These are phyloP conservation scores for Montipora capricornis DNA, from an alignment of 64 coral and sea anemone genomes.

Conservation along the genomic window DNA sequence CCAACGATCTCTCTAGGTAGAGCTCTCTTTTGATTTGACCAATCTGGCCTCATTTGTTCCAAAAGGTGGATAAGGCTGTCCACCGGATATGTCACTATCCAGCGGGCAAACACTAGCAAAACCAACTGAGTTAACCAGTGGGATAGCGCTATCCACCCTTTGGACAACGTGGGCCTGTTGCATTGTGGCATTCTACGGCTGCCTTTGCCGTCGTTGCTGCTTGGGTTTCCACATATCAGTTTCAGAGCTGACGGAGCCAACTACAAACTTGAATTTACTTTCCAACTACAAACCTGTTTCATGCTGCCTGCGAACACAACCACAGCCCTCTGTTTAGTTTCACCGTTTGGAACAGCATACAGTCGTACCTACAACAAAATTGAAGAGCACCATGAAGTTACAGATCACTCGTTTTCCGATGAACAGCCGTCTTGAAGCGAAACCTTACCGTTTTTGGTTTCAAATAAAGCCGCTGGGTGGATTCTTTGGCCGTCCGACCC, in stretches of 20 bases:
- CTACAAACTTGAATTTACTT: too few relatives aligned
- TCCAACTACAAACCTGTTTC: slow-evolving; percentile 65
- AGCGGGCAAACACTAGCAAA: too few relatives aligned
- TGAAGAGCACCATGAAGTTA: background rate
- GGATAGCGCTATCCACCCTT: too few relatives aligned
- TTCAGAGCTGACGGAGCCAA: too few relatives aligned
- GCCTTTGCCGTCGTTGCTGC: too few relatives aligned
- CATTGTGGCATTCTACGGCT: background rate
- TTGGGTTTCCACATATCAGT: too few relatives aligned
- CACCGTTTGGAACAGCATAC: slow-evolving; percentile 83
- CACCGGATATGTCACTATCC: too few relatives aligned
- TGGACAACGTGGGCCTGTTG: background rate
- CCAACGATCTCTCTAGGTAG: too few relatives aligned
- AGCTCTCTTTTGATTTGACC: too few relatives aligned
- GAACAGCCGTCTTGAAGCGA: background rate
- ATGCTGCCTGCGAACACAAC: slow-evolving; percentile 86
- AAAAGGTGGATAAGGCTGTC: too few relatives aligned
- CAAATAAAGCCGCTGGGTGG: slow-evolving; percentile 72
- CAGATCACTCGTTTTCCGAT: background rate
- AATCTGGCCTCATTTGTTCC: too few relatives aligned
- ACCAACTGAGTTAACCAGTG: too few relatives aligned
- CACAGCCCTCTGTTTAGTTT: slow-evolving; percentile 67
- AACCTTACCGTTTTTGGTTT: slow-evolving; percentile 86
- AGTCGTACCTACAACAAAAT: slow-evolving; percentile 70
- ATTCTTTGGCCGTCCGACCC: slow-evolving; percentile 68